Percentiles rank a stretch among this genome's conserved stretches.
Conservation (phyloP, 2,888 invertebrate genomes). For the Cistogaster globosa region DNA sequence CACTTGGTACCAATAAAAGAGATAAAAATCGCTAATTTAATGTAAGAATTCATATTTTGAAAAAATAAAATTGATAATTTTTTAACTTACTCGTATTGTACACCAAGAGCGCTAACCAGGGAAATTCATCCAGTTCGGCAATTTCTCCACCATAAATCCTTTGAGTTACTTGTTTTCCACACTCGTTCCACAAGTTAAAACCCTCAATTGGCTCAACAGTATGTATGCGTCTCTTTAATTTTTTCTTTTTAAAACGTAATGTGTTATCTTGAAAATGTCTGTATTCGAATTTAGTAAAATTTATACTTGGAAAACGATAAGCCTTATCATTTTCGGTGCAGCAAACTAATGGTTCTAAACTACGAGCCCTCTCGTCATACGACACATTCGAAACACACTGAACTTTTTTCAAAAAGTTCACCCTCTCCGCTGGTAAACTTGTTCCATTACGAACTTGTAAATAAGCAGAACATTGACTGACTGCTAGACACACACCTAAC, state of each 20-base stretch:
- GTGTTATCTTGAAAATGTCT: slow-evolving; percentile 77
- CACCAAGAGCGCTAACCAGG: slow-evolving; percentile 86
- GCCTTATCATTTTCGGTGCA: slow-evolving; percentile 80
- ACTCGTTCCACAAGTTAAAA: slow-evolving; percentile 81
- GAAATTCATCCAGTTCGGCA: slow-evolving; percentile 87
- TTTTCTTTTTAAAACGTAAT: slow-evolving; percentile 78
- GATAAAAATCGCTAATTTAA: no score
- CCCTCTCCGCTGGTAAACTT: slow-evolving; percentile 78
- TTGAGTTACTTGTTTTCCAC: slow-evolving; percentile 85
- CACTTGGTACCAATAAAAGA: no score
- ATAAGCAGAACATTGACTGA: slow-evolving; percentile 78
- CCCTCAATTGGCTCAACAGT: slow-evolving; percentile 78
- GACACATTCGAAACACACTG: slow-evolving; percentile 76
- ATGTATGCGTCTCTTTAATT: slow-evolving; percentile 80
- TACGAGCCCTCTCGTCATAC: slow-evolving; percentile 31
- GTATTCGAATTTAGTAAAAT: slow-evolving; percentile 78
- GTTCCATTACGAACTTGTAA: slow-evolving; percentile 78
- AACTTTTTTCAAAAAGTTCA: slow-evolving; percentile 80
- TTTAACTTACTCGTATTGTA: slow-evolving; percentile 84
- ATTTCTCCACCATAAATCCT: slow-evolving; percentile 86
- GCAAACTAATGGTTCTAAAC: slow-evolving; percentile 76
- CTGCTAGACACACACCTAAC: slow-evolving; percentile 78
- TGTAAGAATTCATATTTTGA: no score
- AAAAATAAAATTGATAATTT: no score
- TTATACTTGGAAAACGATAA: slow-evolving; percentile 78